Evolutionary conservation across 2,113 vertebrate species (phyloP).

Genomic region (Colossoma macropomum): DNA sequence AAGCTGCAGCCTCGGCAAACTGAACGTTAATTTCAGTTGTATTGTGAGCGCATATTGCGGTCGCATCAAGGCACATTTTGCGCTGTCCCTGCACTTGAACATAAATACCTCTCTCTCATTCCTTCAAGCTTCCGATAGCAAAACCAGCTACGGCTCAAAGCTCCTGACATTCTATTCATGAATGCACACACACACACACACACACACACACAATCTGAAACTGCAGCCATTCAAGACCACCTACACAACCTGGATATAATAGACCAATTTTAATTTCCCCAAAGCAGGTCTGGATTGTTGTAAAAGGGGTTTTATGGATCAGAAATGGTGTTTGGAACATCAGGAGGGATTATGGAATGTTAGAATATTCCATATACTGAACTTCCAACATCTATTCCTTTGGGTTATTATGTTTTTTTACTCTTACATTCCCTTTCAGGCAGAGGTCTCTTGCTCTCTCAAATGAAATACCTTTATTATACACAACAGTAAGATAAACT

Average conservation of each 20-base stretch:
- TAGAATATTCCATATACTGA: too few relatives aligned
- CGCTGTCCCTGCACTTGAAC: too few relatives aligned
- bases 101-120: background rate
- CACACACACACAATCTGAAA: constrained; percentile 8
- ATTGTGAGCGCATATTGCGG: too few relatives aligned
- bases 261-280: background rate
- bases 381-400: too few relatives aligned
- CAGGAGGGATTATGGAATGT: background rate
- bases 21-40: too few relatives aligned
- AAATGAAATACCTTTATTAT: background rate
- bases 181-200: constrained; percentile 21
- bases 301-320: background rate
- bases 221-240: background rate
- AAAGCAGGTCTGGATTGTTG: background rate
- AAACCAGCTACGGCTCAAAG: background rate
- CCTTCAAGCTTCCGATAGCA: background rate
- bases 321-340: background rate
- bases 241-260: background rate
- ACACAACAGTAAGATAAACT: background rate
- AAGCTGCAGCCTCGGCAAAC: too few relatives aligned
- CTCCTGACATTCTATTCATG: background rate
- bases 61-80: too few relatives aligned
- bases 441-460: background rate
- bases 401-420: too few relatives aligned
- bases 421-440: background rate